phyloP scores from a whole-genome alignment of 2,888 invertebrate genomes.

The Himalopsyche kuldschensis region DNA sequence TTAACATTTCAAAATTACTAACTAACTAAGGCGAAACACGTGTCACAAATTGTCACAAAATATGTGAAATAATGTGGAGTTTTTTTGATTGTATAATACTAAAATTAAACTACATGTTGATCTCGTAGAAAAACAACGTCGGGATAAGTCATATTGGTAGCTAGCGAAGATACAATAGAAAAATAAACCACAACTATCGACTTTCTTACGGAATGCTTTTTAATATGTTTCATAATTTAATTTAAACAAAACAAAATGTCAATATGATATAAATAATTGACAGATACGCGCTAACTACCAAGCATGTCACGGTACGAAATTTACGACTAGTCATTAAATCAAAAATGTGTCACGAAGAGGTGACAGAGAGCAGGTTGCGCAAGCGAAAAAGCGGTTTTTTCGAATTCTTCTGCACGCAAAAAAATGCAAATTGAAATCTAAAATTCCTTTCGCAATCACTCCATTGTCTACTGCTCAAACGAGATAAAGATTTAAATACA shows the following conservation, averaged over 20 bases:
- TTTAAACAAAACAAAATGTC: not conserved
- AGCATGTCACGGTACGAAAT: not conserved
- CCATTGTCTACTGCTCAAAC: not conserved
- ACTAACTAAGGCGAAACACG: too few species aligned
- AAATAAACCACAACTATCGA: too few species aligned
- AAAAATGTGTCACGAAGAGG: not conserved
- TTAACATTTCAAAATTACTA: too few species aligned
- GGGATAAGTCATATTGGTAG: too few species aligned
- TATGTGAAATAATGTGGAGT: too few species aligned
- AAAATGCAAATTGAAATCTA: not conserved
- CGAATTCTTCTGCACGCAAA: not conserved
- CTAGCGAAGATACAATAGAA: too few species aligned
- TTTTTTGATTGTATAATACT: too few species aligned
- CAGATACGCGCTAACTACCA: not conserved
- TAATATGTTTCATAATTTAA: too few species aligned
- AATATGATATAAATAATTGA: not conserved
- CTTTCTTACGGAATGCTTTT: too few species aligned
- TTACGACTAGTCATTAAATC: not conserved
- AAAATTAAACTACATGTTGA: too few species aligned
- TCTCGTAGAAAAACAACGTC: too few species aligned
- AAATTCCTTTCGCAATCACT: not conserved
- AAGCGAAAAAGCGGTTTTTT: not conserved
- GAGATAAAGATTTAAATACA: not conserved
- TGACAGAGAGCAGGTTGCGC: not conserved
- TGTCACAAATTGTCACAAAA: too few species aligned